These are phyloP conservation scores for Harpegnathos saltator DNA, from an alignment of 1,140 invertebrate genomes.

Conservation along the genomic window DNA sequence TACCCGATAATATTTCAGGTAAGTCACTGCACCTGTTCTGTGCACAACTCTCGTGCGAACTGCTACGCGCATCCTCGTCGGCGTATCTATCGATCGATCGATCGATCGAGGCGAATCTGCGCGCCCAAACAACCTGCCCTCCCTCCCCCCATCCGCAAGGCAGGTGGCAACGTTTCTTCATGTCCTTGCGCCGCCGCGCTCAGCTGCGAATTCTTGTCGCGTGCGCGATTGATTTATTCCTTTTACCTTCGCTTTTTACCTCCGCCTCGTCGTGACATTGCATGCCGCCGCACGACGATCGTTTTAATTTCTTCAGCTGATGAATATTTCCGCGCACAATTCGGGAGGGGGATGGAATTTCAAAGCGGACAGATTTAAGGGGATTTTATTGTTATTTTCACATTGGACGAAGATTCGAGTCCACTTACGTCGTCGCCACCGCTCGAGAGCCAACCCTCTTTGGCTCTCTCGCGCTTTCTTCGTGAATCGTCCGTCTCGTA, in stretches of 20 bases:
- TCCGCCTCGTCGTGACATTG: not conserved
- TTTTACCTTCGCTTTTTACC: constrained; percentile 41
- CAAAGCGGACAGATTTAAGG: no score
- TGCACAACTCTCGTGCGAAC: no score
- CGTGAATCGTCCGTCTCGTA: not conserved
- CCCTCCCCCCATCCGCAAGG: constrained; percentile 10
- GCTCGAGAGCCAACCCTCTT: not conserved
- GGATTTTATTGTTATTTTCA: not conserved
- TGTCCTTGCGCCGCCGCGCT: not conserved
- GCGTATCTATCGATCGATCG: constrained; percentile 4
- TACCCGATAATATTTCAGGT: constrained; percentile 76
- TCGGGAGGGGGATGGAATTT: not conserved
- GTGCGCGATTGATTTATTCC: constrained; percentile 1
- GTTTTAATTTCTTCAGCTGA: not conserved
- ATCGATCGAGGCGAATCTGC: constrained; percentile 60
- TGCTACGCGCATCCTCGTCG: no score
- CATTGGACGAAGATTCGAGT: not conserved
- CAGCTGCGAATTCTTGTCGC: constrained; percentile 18
- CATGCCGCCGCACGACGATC: not conserved
- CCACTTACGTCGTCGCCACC: not conserved
- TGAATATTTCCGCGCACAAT: not conserved
- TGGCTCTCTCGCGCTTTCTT: not conserved
- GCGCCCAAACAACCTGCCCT: no score
- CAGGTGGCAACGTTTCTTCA: constrained; percentile 23
- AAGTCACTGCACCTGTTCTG: constrained; percentile 44